These are phyloP conservation scores for Agapostemon virescens DNA, from an alignment of 2,888 invertebrate genomes.

Conservation along the genomic window DNA sequence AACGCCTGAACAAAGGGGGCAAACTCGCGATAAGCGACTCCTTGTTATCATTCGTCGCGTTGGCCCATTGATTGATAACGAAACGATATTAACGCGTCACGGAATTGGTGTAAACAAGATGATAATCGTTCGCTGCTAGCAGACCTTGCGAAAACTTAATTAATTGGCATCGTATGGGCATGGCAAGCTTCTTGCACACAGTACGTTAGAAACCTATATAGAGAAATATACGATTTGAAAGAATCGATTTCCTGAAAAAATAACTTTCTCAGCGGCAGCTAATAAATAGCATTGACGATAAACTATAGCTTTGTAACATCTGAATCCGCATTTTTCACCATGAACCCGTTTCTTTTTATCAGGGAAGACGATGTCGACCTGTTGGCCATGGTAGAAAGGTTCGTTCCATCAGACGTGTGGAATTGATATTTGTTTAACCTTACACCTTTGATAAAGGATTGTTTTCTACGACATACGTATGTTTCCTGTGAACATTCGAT, in stretches of 20 bases:
- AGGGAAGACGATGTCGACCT: conserved; percentile 74
- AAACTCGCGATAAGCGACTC: background rate
- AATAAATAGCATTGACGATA: background rate
- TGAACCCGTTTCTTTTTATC: conserved; percentile 51
- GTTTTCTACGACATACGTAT: conserved; percentile 13
- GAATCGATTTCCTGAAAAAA: background rate
- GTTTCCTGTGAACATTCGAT: conserved; percentile 1
- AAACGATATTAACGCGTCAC: background rate
- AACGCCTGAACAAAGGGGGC: background rate
- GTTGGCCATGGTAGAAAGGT: conserved; percentile 75
- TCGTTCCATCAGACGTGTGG: conserved; percentile 66
- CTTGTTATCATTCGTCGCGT: conserved; percentile 21
- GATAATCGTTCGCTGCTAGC: background rate
- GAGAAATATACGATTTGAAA: background rate
- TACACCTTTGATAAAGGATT: background rate
- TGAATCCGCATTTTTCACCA: conserved; percentile 22
- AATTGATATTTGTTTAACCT: conserved; percentile 11
- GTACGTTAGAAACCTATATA: background rate
- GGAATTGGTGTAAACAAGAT: background rate
- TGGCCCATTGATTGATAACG: background rate
- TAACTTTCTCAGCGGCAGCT: background rate
- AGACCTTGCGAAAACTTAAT: background rate
- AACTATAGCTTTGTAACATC: background rate
- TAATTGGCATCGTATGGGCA: background rate
- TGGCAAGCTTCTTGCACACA: background rate